These are phyloP conservation scores for Temnothorax ravouxi DNA, from an alignment of 2,888 invertebrate genomes.

Conservation along the genomic window DNA sequence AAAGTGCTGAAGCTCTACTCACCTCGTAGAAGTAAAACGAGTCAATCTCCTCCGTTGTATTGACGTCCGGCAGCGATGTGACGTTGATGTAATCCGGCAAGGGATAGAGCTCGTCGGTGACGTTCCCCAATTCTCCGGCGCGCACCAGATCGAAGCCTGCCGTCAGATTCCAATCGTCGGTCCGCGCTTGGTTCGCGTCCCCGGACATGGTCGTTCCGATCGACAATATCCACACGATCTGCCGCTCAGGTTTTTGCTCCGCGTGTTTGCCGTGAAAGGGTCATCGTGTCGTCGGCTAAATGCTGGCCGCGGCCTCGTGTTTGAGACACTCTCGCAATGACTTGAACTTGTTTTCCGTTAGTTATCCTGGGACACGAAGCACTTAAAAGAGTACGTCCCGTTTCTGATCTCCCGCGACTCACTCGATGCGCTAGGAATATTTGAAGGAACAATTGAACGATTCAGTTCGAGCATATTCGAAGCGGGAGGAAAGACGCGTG, in stretches of 20 bases:
- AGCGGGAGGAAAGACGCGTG: background rate
- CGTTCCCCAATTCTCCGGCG: slow-evolving; percentile 42
- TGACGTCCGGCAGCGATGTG: slow-evolving; percentile 69
- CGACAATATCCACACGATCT: slow-evolving; percentile 7
- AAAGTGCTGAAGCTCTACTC: slow-evolving; percentile 61
- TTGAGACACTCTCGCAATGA: background rate
- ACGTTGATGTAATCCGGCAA: slow-evolving; percentile 72
- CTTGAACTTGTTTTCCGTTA: background rate
- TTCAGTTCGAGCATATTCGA: slow-evolving; percentile 9
- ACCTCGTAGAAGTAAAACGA: slow-evolving; percentile 87
- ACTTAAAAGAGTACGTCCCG: background rate
- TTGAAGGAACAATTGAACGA: slow-evolving; percentile 5
- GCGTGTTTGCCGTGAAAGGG: background rate
- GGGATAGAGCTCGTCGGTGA: slow-evolving; percentile 67
- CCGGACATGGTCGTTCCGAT: slow-evolving; percentile 60
- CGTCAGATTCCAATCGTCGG: slow-evolving; percentile 50
- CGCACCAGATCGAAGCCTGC: slow-evolving; percentile 13
- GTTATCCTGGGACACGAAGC: background rate
- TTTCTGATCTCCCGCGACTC: slow-evolving; percentile 3
- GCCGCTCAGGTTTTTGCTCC: slow-evolving; percentile 46
- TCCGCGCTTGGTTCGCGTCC: slow-evolving; percentile 33
- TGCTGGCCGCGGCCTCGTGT: slow-evolving; percentile 61
- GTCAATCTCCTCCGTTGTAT: slow-evolving; percentile 83
- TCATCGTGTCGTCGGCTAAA: slow-evolving; percentile 51
- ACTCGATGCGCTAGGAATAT: slow-evolving; percentile 25